A percentile compares a stretch with the other conserved stretches of the same genome.
These are phyloP conservation scores for Lagocephalus sceleratus DNA, from an alignment of 2,797 vertebrate genomes.

Conservation along the genomic window DNA sequence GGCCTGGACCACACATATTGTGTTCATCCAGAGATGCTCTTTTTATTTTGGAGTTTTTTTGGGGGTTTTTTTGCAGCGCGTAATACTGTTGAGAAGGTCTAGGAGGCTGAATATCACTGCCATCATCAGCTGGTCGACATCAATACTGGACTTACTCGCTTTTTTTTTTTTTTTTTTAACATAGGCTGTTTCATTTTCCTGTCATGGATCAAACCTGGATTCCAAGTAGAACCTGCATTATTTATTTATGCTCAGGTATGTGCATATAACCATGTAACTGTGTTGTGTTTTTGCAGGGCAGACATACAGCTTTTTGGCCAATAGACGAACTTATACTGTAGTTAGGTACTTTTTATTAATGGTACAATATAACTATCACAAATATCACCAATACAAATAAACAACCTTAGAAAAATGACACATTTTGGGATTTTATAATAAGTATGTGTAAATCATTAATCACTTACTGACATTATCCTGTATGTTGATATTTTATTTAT, in stretches of 20 bases:
- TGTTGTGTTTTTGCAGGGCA: constrained; percentile 73
- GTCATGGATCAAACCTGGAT: constrained; percentile 71
- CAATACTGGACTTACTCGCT: constrained; percentile 48
- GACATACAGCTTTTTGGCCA: constrained; percentile 69
- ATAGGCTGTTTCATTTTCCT: constrained; percentile 49
- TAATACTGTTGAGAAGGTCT: constrained; percentile 32
- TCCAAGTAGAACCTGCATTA: constrained; percentile 70
- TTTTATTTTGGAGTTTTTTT: background rate
- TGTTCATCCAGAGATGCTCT: constrained; percentile 35
- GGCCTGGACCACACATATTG: constrained; percentile 13
- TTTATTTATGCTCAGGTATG: constrained; percentile 91
- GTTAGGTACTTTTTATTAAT: constrained; percentile 76
- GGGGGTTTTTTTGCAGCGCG: constrained; percentile 22
- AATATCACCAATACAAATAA: constrained; percentile 72
- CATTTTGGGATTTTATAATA: constrained; percentile 57
- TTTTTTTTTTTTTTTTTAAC: no score
- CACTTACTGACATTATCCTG: constrained; percentile 34
- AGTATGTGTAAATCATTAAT: constrained; percentile 29
- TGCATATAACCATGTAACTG: constrained; percentile 82
- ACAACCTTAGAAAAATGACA: constrained; percentile 65
- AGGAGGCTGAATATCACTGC: constrained; percentile 52
- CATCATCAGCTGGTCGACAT: constrained; percentile 47
- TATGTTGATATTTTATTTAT: constrained; percentile 55
- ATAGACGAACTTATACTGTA: constrained; percentile 69
- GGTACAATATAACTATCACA: constrained; percentile 51